These are phyloP conservation scores for Monopis laevigella DNA, from an alignment of 2,888 invertebrate species.

Conservation along the genomic window DNA sequence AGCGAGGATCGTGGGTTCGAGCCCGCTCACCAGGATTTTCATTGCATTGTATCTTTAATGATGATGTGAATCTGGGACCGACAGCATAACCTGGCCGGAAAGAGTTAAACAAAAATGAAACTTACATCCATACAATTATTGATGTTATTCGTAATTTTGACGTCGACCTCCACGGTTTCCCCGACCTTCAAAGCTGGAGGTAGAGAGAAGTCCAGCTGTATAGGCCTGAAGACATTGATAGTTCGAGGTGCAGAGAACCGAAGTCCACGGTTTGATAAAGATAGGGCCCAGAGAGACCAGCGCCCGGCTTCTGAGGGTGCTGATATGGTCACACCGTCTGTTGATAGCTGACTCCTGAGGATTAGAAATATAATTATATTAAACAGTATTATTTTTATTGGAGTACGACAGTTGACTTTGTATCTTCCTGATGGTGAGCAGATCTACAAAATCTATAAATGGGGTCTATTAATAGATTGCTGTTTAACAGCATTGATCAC, in stretches of 20 bases:
- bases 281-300: conserved; percentile 72
- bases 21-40: no score
- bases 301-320: conserved; percentile 71
- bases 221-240: conserved; percentile 69
- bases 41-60: no score
- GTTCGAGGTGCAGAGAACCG: conserved; percentile 68
- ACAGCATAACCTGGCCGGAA: no score
- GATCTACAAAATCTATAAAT: no score
- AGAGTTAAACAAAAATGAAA: conserved; percentile 24
- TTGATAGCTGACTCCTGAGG: conserved; percentile 67
- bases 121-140: conserved; percentile 77
- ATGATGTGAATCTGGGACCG: no score
- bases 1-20: no score
- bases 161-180: conserved; percentile 73
- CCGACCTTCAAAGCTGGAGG: conserved; percentile 70
- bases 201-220: conserved; percentile 69
- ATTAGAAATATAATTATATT: no score
- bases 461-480: no score
- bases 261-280: conserved; percentile 59
- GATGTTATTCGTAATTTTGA: conserved; percentile 73
- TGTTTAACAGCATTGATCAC: no score
- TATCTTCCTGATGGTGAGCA: no score
- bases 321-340: conserved; percentile 65
- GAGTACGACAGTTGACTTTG: no score
- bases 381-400: no score